Base-by-base conservation (phyloP, 1,140 invertebrate genomes). In the Drosophila kanapiae region DNA sequence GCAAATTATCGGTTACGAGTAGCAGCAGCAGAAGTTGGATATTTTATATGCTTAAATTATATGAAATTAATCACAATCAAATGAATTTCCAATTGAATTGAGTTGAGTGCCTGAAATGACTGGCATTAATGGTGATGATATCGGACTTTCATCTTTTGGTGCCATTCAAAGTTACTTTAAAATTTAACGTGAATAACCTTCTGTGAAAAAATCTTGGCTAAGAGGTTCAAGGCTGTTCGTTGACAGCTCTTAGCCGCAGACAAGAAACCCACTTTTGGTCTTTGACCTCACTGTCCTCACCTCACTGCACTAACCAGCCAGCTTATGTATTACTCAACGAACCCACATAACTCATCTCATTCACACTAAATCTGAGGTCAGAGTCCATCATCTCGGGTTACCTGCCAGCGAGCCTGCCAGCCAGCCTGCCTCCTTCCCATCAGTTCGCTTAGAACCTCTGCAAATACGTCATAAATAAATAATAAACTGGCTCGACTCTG, bases 391-490 rank as follows among this genome's bases (percentile, higher is more conserved):
- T 67, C 48, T 78, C 75, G 43, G 48, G 37, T 72, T 67, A 14
- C 33, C 37, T 23, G 23, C 14, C 47, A 31, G 10, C 11, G 11
- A 1, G 31, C 0, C 16, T 3, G 49, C 3, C 38, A 18, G 33
- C 18, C 48, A 10, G 14, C 29, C 6, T 16, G 29, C 10, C 29
- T 16, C 43, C 47, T 57, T 45, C 6, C 58, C 31, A 14, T 40
- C 38, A 48, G 23, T 42, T 54, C 48, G 42, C 56, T 72, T 42
- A 47, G 58, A 64, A 56, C 64, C 76, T 62, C 43, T 59, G 53
- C 40, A 76, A 59, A 78, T 78, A 78, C 49, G 35, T 69, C 43
- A 77, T 78, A 78, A 78, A 78, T 78, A 78, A 63, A 71, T 78
- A 71, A 75, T 72, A 75, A 51, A 60, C 40, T 54, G 42, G 7